Base-by-base conservation (phyloP, 2,113 vertebrate species). In the Gymnorhina tibicen region DNA sequence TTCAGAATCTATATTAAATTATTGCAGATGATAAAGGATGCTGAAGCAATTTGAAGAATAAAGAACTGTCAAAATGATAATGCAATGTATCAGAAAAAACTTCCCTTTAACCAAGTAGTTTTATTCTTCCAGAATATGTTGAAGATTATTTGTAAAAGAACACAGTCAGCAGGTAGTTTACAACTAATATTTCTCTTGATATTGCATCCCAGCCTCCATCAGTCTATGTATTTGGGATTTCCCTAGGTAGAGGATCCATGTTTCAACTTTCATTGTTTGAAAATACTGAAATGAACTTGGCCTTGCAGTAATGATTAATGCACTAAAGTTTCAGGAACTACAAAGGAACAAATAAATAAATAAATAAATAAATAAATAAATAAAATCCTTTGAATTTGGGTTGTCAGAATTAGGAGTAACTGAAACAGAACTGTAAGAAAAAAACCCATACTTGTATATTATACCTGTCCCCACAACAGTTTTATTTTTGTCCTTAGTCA, bases 391-490 rank as follows among this genome's bases (percentile, higher is more conserved):
- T 58, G 3, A 72, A 55, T 75, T 26, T 39, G 2, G 1, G 4
- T 68, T 53, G 10, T 46, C 11, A 62, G 8, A 77, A 39, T 56
- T 49, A 58, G 8, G 13, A 81, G 19, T 49, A 78, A 82, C n/a
- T 62, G 18, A 70, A 67, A 50, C 3, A 81, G 26, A 77, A 52
- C 0, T 10, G 1, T 21, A 14, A n/a, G 77, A 80, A 22, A 80
- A 22, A 7, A 3, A 1, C 4, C 3, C 11, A 24, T 41, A 35
- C 2, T 26, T 8, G 0, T 63, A 1, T 50, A 39, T 23, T 46
- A 5, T n/a, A 60, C 27, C 15, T 73, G 21, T 23, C 12, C 46
- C 73, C 50, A 59, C 2, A 82, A 23, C 2, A 41, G 7, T 44
- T 81, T 72, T 32, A 12, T 67, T 53, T 78, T 11, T 35, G 13